A percentile compares a stretch with the other conserved stretches of the same genome.
These are phyloP conservation scores for Linhomoeus sp. DNA, from an alignment of 2,888 invertebrate species.

Conservation along the genomic window DNA sequence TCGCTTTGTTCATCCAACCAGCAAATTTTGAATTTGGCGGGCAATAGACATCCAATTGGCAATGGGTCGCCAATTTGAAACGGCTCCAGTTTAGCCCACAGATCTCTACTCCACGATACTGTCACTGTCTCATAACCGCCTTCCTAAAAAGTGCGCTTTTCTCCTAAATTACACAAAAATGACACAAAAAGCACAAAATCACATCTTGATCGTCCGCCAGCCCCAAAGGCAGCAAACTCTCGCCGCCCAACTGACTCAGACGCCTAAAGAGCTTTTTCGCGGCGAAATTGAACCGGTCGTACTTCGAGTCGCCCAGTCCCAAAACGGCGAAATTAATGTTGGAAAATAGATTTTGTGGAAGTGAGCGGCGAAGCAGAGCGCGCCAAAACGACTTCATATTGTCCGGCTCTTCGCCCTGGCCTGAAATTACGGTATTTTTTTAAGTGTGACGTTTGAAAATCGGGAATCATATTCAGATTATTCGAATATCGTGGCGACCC, in stretches of 20 bases:
- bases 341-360: conserved; percentile 36
- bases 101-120: conserved; percentile 52
- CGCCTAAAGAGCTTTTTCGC: conserved; percentile 72
- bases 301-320: conserved; percentile 93
- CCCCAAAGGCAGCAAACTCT: conserved; percentile 28
- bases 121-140: conserved; percentile 65
- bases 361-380: conserved; percentile 55
- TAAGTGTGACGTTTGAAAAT: too few relatives aligned
- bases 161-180: too few relatives aligned
- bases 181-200: too few relatives aligned
- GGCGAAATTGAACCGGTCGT: conserved; percentile 71
- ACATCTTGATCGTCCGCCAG: conserved; percentile 79
- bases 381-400: conserved; percentile 89
- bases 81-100: conserved; percentile 29
- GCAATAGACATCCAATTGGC: conserved; percentile 5
- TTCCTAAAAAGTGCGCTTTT: conserved; percentile 33
- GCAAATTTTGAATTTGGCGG: conserved; percentile 10
- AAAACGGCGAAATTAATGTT: conserved; percentile 53
- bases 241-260: conserved; percentile 32
- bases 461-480: too few relatives aligned
- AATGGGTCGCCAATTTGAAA: background rate
- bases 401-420: conserved; percentile 78
- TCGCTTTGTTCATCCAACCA: background rate
- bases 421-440: background rate
- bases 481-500: too few relatives aligned